phyloP scores from a whole-genome alignment of 2,888 invertebrate genomes.

The Hirtodrosophila alboralis region DNA sequence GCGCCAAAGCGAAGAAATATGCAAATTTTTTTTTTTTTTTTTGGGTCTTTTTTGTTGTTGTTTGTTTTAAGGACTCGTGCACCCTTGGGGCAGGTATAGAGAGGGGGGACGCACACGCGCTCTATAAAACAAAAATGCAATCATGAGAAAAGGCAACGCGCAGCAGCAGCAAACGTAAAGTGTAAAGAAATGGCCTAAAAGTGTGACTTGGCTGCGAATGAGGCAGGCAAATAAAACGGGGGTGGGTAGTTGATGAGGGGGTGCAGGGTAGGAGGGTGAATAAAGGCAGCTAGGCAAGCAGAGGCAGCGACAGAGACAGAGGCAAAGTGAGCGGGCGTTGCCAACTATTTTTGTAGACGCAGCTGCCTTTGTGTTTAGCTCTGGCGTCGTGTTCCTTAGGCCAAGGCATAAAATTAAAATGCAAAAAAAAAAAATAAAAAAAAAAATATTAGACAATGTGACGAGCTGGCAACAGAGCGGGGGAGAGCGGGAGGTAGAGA shows the following conservation, averaged over 20 bases:
- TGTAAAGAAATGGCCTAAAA: slow-evolving; percentile 72
- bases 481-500: slow-evolving; percentile 1
- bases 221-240: neutral
- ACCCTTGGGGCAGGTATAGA: neutral
- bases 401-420: slow-evolving; percentile 70
- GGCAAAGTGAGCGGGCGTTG: slow-evolving; percentile 24
- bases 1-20: slow-evolving; percentile 47
- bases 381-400: slow-evolving; percentile 37
- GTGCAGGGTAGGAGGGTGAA: too few relatives aligned
- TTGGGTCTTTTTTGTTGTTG: too few relatives aligned
- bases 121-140: slow-evolving; percentile 62
- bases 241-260: neutral
- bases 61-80: too few relatives aligned
- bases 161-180: slow-evolving; percentile 52
- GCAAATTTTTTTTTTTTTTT: slow-evolving; percentile 51
- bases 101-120: slow-evolving; percentile 3
- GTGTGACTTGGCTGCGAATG: slow-evolving; percentile 53
- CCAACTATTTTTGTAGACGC: slow-evolving; percentile 71
- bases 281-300: too few relatives aligned
- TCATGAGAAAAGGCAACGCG: slow-evolving; percentile 56
- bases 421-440: slow-evolving; percentile 44
- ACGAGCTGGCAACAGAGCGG: slow-evolving; percentile 5
- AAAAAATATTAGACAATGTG: slow-evolving; percentile 42
- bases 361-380: slow-evolving; percentile 53
- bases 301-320: too few relatives aligned